phyloP scores from a whole-genome alignment of 1,140 invertebrate genomes.

The Patella vulgata region DNA sequence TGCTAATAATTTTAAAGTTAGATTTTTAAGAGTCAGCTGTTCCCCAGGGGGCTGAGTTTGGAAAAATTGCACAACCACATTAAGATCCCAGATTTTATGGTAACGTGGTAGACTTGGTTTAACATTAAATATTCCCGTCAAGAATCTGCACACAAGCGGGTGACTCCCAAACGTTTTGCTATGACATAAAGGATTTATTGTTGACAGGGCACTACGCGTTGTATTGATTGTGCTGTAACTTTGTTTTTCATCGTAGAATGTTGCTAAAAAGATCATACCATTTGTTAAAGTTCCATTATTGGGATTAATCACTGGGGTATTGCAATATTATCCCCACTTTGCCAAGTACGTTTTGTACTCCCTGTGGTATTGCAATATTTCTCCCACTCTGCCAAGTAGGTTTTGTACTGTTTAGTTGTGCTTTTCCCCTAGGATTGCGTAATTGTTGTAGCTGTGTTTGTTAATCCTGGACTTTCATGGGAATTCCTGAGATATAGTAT shows the following conservation, averaged over 20 bases:
- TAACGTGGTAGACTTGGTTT: conserved; percentile 19
- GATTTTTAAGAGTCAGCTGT: no score
- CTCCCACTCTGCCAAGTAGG: conserved; percentile 25
- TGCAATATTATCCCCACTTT: conserved; percentile 22
- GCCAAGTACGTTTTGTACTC: conserved; percentile 25
- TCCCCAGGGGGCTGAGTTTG: background rate
- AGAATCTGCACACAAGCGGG: conserved; percentile 15
- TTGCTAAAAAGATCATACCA: conserved; percentile 22
- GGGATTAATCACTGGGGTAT: conserved; percentile 15
- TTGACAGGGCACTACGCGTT: conserved; percentile 18
- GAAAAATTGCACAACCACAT: conserved; percentile 15
- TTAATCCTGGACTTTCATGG: conserved; percentile 10
- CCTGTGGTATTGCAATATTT: conserved; percentile 11
- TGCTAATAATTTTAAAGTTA: no score
- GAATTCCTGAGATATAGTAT: conserved; percentile 27
- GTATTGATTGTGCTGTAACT: conserved; percentile 26
- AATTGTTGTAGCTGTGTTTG: conserved; percentile 20
- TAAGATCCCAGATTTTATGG: conserved; percentile 22
- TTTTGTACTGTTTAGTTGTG: conserved; percentile 25
- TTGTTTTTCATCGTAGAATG: conserved; percentile 2
- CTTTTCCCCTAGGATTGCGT: conserved; percentile 21
- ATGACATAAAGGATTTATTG: conserved; percentile 1
- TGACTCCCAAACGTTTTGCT: conserved; percentile 2
- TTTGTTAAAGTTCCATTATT: conserved; percentile 8
- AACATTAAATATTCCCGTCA: conserved; percentile 24